Evolutionary conservation across 2,113 vertebrate species (phyloP).

Genomic region (Laterallus jamaicensis): DNA sequence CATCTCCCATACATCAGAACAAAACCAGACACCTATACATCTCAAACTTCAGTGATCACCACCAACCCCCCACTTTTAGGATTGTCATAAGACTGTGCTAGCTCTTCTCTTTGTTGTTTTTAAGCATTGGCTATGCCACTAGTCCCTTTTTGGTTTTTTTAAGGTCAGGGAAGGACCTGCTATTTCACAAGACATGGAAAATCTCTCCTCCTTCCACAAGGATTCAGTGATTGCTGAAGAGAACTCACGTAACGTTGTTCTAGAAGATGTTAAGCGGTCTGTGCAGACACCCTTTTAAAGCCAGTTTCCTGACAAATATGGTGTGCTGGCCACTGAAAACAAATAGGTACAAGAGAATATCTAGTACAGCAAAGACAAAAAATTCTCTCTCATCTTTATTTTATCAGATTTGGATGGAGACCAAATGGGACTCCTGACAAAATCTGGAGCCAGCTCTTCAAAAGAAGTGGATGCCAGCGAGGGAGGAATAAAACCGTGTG

Average conservation of each 20-base stretch:
- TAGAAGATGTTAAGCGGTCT: neutral
- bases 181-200: neutral
- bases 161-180: neutral
- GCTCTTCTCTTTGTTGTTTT: neutral
- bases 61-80: neutral
- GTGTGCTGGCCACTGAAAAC: neutral
- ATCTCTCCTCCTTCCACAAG: neutral
- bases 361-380: neutral
- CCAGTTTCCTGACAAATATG: neutral
- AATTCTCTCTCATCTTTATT: slow-evolving; percentile 1
- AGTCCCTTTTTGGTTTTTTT: neutral
- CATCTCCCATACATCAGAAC: neutral
- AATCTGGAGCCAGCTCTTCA: neutral
- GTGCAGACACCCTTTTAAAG: neutral
- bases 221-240: neutral
- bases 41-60: neutral
- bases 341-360: neutral
- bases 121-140: neutral
- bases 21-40: neutral
- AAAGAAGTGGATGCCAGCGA: neutral
- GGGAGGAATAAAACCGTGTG: accelerated
- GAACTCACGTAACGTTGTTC: neutral
- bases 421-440: neutral
- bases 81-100: neutral
- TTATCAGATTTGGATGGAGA: neutral